A percentile compares a stretch with the other conserved stretches of the same genome.
Conservation (phyloP, 2,113 vertebrate genomes). For the Scalopus aquaticus region DNA sequence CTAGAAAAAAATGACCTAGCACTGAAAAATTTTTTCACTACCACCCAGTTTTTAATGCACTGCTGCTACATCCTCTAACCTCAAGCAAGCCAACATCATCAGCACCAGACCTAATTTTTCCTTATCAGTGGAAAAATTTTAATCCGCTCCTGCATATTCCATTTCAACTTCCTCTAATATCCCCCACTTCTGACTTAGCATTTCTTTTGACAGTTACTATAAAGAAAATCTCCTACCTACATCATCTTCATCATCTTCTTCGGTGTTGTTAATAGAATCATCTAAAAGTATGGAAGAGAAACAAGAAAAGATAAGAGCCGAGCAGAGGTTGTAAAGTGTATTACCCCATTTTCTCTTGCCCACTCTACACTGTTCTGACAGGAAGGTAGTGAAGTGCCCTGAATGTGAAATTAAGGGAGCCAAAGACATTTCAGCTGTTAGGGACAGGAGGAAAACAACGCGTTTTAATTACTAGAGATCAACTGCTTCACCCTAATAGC, state of each 20-base stretch:
- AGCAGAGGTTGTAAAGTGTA: neutral
- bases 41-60: neutral
- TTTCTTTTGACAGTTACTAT: neutral
- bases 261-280: constrained; percentile 26
- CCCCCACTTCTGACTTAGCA: neutral
- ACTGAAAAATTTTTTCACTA: neutral
- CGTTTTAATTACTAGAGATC: neutral
- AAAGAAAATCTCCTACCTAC: constrained; percentile 69
- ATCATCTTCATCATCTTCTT: constrained; percentile 73
- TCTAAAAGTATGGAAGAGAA: constrained; percentile 54
- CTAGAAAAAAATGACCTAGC: neutral
- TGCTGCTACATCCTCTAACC: neutral
- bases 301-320: neutral
- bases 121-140: constrained; percentile 6
- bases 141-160: neutral
- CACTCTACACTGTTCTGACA: neutral
- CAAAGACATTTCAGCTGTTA: neutral
- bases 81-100: neutral
- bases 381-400: neutral
- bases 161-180: neutral
- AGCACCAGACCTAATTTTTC: neutral
- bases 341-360: neutral
- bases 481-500: neutral
- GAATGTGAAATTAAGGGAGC: neutral
- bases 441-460: neutral